Base-by-base conservation (phyloP, 1,140 invertebrate species). In the Heliconius hermathena region DNA sequence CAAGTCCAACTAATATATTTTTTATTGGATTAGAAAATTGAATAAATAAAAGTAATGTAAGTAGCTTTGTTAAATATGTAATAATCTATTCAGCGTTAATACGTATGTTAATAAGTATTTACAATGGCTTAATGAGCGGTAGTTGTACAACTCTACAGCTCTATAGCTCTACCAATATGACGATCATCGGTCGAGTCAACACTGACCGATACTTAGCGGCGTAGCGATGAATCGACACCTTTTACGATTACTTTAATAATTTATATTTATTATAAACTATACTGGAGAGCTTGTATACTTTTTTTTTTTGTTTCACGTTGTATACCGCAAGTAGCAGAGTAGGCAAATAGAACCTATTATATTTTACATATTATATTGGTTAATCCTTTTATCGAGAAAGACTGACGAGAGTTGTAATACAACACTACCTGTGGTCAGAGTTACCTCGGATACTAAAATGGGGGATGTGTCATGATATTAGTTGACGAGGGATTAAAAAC, bases 61-160 rank as follows among this genome's bases (percentile, higher is more conserved):
- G 60, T 26, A 29, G 22, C 18, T 5, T 66, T 3, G 11, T 66
- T 29, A 66, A 60, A 60, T 29, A 66, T 66, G 60, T 66, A 66
- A 66, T 66, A 66, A 66, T 66, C 13, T 66, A 66, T 66, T 66
- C 60, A 66, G 22, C 60, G 60, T 66, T 66, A 66, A 66, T 66
- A 66, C 26, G 60, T 66, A 13, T 66, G 60, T 66, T 66, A 66
- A 66, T 66, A 66, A 66, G 60, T 66, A 66, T 66, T 66, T 66
- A 66, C 60, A 29, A 66, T 5, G 3, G 60, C 1, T 26, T 66
- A 66, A 29, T 66, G 60, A 29, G 22, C 60, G 60, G 60, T 26
- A 4, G 60, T 26, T 16, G 16, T 52, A 52, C 49, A 52, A 4
- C 49, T 20, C 22, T 16, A 26, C 60, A 33, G 33, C 33, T 33